Evolutionary conservation across 1,140 invertebrate species (phyloP).

Genomic region (Drosophila ficusphila): DNA sequence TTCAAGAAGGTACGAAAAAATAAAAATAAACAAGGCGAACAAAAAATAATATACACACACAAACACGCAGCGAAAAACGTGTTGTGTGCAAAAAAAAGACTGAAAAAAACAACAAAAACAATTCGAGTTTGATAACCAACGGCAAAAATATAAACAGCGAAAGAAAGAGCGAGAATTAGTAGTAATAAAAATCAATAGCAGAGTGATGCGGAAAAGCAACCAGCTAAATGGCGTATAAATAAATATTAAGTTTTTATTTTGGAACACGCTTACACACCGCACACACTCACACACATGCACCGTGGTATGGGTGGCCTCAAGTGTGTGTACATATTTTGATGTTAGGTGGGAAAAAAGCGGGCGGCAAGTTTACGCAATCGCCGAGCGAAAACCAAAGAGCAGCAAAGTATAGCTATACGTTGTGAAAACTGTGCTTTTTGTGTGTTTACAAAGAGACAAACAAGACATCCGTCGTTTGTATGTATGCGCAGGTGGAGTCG

Average conservation of each 20-base stretch:
- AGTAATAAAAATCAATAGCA: slow-evolving; percentile 56
- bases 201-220: slow-evolving; percentile 21
- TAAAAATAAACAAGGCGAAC: slow-evolving; percentile 77
- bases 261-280: slow-evolving; percentile 60
- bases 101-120: slow-evolving; percentile 72
- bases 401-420: slow-evolving; percentile 37
- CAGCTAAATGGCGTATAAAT: slow-evolving; percentile 47
- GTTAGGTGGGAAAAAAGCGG: slow-evolving; percentile 81
- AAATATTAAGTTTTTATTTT: slow-evolving; percentile 65
- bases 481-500: slow-evolving; percentile 73
- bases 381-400: slow-evolving; percentile 51
- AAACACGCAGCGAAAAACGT: slow-evolving; percentile 77
- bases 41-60: slow-evolving; percentile 82
- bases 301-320: slow-evolving; percentile 51
- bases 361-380: slow-evolving; percentile 81
- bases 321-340: slow-evolving; percentile 79
- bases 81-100: slow-evolving; percentile 78
- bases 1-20: slow-evolving; percentile 70
- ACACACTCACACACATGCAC: slow-evolving; percentile 28
- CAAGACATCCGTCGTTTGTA: slow-evolving; percentile 59
- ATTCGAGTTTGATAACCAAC: slow-evolving; percentile 65
- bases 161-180: slow-evolving; percentile 33
- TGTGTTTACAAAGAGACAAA: slow-evolving; percentile 78
- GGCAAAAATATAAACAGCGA: slow-evolving; percentile 59
- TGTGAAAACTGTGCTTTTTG: slow-evolving; percentile 79